Evolutionary conservation across 2,888 invertebrate genomes (phyloP), one percentile per base, ranked within the genome.

Genomic region (Epinotia brunnichana): DNA sequence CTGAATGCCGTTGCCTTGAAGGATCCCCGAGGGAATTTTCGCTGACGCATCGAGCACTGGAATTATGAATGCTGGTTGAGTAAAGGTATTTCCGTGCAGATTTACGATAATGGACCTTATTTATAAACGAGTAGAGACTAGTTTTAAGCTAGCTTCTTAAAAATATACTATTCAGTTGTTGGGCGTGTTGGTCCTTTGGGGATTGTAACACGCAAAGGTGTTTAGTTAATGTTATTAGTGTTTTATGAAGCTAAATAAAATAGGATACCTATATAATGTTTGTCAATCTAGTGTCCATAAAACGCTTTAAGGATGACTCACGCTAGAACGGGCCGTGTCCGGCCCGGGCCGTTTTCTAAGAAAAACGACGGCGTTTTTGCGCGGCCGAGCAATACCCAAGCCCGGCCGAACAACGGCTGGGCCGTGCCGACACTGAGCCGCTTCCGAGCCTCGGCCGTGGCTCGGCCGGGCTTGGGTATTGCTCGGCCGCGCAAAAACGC

Each of bases 21-120:
- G 89, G 69, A 96, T 83, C 61, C 96, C 95, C 79, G 96, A 94
- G 79, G 95, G 95, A 68, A 96, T 93, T 85, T 96, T 96, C n/a
- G 95, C 96, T 44, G 95, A 95, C 41, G 96, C 94, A 85, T 96
- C 96, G 81, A 96, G 90, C 95, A 96, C 96, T 96, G 90, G 82
- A 94, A 90, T 87, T 80, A 87, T 88, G 85, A 89, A 87, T 84
- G 85, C 76, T 56, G n/a, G 39, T 56, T 41, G 35, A 56, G 41
- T 24, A 35, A 3, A 53, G 9, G 21, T 56, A 56, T 29, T 11
- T 56, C 54, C 21, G n/a, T 39, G 11, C 2, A 19, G 13, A 17
- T 15, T 39, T 54, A 19, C 35, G 15, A 66, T 21, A 41, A 2
- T 56, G 54, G 24, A 56, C 54, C 64, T 41, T 53, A 21, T 64